Percentiles rank a stretch among this genome's conserved stretches.
phyloP scores from a whole-genome alignment of 2,113 vertebrate genomes.

The Nasalis larvatus region DNA sequence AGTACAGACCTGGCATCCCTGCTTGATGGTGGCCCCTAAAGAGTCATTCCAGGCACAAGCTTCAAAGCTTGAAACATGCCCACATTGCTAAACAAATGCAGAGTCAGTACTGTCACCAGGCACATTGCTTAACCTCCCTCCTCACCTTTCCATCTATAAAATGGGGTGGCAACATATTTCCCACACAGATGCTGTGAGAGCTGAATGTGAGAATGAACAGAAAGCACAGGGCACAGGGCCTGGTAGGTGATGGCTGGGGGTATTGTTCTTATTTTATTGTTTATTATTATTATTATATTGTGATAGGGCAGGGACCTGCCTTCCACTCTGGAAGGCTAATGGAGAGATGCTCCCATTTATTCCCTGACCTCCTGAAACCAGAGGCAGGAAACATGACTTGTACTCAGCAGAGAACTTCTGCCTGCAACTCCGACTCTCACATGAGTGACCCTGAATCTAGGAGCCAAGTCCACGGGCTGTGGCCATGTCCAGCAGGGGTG shows the following conservation, averaged over 20 bases:
- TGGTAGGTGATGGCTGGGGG: background rate
- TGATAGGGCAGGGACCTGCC: background rate
- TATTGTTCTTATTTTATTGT: background rate
- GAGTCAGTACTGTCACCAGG: background rate
- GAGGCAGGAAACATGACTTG: background rate
- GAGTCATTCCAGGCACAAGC: background rate
- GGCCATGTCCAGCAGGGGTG: accelerated
- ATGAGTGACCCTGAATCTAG: background rate
- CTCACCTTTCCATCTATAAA: background rate
- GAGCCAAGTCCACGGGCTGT: background rate
- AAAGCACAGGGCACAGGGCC: accelerated
- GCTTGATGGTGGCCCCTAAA: accelerated
- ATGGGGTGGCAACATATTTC: background rate
- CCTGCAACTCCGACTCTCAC: accelerated
- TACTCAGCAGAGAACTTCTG: background rate
- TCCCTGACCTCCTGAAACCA: background rate
- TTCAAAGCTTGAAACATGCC: background rate
- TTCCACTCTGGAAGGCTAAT: accelerated
- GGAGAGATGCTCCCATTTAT: accelerated
- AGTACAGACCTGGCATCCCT: accelerated
- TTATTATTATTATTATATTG: too few species aligned
- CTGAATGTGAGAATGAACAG: accelerated
- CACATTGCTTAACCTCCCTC: background rate
- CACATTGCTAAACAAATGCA: background rate
- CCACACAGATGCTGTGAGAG: background rate